These are phyloP conservation scores for Halictus rubicundus DNA, from an alignment of 1,140 invertebrate species.

Conservation along the genomic window DNA sequence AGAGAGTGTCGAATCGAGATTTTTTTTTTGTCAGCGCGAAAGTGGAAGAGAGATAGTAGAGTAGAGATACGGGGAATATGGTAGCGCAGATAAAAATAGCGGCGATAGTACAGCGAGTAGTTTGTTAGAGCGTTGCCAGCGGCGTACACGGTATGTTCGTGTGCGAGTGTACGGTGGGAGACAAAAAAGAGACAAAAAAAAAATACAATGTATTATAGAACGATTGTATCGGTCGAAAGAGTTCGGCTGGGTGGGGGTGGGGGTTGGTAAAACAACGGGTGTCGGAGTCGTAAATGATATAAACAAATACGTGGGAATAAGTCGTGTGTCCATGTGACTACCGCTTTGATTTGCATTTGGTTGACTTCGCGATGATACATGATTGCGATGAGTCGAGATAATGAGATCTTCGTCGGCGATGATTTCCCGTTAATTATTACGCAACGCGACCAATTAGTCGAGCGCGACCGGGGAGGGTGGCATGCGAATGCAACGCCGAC, in stretches of 20 bases:
- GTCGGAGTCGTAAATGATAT: too few species aligned
- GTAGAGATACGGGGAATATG: neutral
- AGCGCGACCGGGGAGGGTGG: too few species aligned
- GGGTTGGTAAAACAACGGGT: neutral
- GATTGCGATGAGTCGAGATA: neutral
- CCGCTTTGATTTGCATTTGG: constrained; percentile 12
- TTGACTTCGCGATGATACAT: neutral
- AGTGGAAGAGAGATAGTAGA: neutral
- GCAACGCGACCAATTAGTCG: neutral
- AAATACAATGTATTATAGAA: constrained; percentile 43
- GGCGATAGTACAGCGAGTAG: constrained; percentile 13
- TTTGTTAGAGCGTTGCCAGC: constrained; percentile 13
- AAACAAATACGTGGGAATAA: neutral
- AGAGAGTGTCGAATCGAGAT: too few species aligned
- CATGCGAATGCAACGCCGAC: constrained; percentile 15
- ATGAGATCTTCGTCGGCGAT: neutral
- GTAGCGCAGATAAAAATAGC: constrained; percentile 3
- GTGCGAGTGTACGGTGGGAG: constrained; percentile 36
- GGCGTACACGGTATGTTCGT: constrained; percentile 42
- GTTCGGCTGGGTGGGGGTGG: neutral
- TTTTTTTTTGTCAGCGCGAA: too few species aligned
- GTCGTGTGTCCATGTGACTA: neutral
- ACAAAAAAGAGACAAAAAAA: constrained; percentile 49
- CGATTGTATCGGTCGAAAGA: constrained; percentile 4
- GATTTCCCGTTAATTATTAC: constrained; percentile 34